Conservation (phyloP, 2,797 vertebrate species). For the Anolis apletophallus region DNA sequence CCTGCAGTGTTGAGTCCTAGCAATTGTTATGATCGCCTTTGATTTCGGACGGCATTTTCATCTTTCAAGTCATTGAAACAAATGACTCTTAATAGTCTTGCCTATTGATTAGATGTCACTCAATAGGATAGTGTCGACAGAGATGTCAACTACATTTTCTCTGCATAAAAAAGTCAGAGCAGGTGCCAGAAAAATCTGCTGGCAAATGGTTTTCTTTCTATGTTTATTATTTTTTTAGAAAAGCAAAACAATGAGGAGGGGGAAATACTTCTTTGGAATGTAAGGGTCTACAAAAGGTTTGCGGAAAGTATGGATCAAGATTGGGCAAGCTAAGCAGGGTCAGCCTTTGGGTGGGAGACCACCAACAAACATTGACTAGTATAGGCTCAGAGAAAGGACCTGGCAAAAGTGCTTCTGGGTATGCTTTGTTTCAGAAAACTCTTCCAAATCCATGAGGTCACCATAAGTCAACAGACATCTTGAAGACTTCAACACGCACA, state of each 20-base stretch:
- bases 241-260: not conserved
- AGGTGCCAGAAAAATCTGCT: not conserved
- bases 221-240: not conserved
- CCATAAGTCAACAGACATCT: no score
- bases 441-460: no score
- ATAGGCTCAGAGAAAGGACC: no score
- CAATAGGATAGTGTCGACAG: not conserved
- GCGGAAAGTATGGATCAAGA: no score
- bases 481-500: no score
- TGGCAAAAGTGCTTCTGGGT: no score
- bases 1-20: not conserved
- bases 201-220: not conserved
- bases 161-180: constrained; percentile 10
- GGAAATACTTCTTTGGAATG: not conserved
- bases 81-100: constrained; percentile 15
- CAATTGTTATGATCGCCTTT: not conserved
- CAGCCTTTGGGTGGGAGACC: no score
- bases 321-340: no score
- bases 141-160: not conserved
- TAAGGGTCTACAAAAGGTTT: not conserved
- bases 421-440: no score
- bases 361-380: no score
- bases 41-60: not conserved
- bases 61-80: constrained; percentile 13
- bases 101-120: constrained; percentile 15